Evolutionary conservation across 2,888 invertebrate species (phyloP).

Genomic region (Dinocampus coccinellae): DNA sequence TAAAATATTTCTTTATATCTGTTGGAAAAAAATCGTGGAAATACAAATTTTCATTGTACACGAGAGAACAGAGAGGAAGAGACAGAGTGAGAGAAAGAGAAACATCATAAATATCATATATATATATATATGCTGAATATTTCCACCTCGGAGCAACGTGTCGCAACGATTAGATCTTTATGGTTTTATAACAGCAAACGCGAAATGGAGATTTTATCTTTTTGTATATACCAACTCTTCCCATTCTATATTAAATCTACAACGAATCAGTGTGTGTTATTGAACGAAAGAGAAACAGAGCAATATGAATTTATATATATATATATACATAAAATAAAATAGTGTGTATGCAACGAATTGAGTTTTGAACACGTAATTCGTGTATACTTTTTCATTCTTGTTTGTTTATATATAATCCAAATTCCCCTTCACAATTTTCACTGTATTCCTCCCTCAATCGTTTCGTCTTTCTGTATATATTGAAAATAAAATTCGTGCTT

Average conservation of each 20-base stretch:
- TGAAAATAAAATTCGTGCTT: constrained; percentile 32
- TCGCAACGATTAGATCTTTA: constrained; percentile 64
- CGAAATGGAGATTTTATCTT: constrained; percentile 53
- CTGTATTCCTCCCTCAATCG: constrained; percentile 23
- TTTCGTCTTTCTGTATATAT: constrained; percentile 3
- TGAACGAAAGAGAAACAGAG: constrained; percentile 14
- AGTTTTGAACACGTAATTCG: constrained; percentile 44
- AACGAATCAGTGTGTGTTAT: background rate
- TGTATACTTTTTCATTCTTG: constrained; percentile 26
- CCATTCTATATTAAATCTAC: constrained; percentile 17
- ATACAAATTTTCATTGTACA: background rate
- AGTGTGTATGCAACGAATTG: constrained; percentile 40
- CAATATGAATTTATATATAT: constrained; percentile 6
- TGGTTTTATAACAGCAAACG: constrained; percentile 62
- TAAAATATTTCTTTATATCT: background rate
- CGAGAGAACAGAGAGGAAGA: no score
- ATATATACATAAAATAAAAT: constrained; percentile 5
- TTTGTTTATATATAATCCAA: constrained; percentile 1
- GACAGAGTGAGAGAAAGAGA: no score
- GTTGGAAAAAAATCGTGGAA: background rate
- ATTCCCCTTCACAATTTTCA: constrained; percentile 38
- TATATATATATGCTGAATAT: background rate
- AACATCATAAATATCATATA: background rate
- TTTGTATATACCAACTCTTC: constrained; percentile 19
- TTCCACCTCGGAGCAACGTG: constrained; percentile 36